Conservation (phyloP, 2,113 vertebrate species). For the Columba livia region DNA sequence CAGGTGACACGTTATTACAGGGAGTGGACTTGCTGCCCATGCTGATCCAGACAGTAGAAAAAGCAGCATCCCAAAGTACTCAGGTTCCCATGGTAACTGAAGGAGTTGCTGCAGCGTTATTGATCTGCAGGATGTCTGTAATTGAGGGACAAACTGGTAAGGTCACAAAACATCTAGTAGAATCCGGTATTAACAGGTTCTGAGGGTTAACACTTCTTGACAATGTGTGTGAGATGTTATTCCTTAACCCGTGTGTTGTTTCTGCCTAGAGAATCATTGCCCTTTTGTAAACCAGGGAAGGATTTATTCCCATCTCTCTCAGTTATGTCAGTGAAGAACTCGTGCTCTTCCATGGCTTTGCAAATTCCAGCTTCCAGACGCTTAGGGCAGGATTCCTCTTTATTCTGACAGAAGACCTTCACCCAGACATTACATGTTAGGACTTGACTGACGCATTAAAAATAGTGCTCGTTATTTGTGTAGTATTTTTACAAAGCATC, state of each 20-base stretch:
- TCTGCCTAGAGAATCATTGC: neutral
- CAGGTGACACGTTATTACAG: slow-evolving; percentile 89
- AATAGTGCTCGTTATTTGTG: neutral
- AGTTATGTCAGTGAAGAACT: neutral
- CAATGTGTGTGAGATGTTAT: neutral
- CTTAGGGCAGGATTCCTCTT: neutral
- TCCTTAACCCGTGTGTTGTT: neutral
- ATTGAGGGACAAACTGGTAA: slow-evolving; percentile 88
- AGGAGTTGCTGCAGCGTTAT: slow-evolving; percentile 87
- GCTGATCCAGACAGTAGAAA: slow-evolving; percentile 91
- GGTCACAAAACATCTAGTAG: neutral
- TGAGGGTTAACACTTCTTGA: neutral
- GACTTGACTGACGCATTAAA: neutral
- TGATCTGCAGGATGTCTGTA: slow-evolving; percentile 87
- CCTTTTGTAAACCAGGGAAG: neutral
- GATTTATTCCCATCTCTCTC: neutral
- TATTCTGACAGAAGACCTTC: neutral
- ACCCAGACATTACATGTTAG: neutral
- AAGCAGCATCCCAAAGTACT: slow-evolving; percentile 88
- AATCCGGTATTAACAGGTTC: neutral
- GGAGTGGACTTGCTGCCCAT: slow-evolving; percentile 84
- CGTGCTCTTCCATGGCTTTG: neutral
- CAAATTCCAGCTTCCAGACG: neutral
- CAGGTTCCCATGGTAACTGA: slow-evolving; percentile 88
- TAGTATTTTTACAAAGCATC: neutral